phyloP scores from a whole-genome alignment of 2,797 vertebrate species.

The Triplophysa bombifrons region DNA sequence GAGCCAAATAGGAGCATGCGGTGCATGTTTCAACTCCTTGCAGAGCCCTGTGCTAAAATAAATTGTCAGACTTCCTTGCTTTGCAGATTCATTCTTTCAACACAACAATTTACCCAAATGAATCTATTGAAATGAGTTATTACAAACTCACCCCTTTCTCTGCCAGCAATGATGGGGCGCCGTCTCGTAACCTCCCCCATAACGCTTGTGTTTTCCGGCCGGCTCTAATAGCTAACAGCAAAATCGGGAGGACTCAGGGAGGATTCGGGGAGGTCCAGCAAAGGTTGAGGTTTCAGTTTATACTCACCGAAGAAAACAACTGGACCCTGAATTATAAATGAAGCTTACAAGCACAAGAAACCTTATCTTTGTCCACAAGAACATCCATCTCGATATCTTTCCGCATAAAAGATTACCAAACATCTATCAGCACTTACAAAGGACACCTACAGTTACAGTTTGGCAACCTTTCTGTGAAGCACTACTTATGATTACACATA shows the following conservation, averaged over 20 bases:
- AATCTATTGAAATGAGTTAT: conserved; percentile 37
- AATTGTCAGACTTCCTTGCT: conserved; percentile 27
- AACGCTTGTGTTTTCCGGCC: conserved; percentile 27
- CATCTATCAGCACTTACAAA: conserved; percentile 22
- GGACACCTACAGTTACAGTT: conserved; percentile 22
- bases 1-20: conserved; percentile 20
- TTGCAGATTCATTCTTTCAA: conserved; percentile 34
- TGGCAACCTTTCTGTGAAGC: conserved; percentile 8
- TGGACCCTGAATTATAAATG: conserved; percentile 76
- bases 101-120: conserved; percentile 31
- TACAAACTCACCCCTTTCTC: conserved; percentile 75
- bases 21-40: conserved; percentile 26
- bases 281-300: conserved; percentile 46
- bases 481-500: conserved; percentile 18
- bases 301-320: conserved; percentile 51
- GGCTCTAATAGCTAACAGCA: conserved; percentile 13
- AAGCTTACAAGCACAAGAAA: conserved; percentile 67
- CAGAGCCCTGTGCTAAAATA: conserved; percentile 23
- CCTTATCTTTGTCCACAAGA: conserved; percentile 63
- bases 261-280: conserved; percentile 34
- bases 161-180: conserved; percentile 76
- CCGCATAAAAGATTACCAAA: conserved; percentile 23
- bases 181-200: conserved; percentile 75
- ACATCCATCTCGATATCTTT: conserved; percentile 37
- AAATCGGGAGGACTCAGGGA: not conserved